Evolutionary conservation across 2,888 invertebrate species (phyloP).

Genomic region (Nemoura dubitans): DNA sequence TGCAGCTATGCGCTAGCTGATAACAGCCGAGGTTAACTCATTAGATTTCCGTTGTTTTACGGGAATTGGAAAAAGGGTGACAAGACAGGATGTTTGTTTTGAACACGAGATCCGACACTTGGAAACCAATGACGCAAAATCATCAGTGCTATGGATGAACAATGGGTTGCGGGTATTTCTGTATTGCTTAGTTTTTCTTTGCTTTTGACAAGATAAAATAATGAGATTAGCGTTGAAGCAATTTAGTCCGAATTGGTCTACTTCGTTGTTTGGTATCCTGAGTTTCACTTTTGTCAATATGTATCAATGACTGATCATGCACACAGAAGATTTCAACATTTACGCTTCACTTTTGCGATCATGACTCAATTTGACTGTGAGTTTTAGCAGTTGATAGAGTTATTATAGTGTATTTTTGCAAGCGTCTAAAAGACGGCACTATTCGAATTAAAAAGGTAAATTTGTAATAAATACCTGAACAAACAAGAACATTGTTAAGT

Average conservation of each 20-base stretch:
- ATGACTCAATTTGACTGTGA: neutral
- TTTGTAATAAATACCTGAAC: too few relatives aligned
- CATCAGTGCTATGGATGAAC: neutral
- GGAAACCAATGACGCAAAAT: neutral
- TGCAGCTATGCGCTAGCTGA: neutral
- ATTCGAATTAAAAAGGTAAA: too few relatives aligned
- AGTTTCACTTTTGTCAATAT: neutral
- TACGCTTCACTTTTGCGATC: too few relatives aligned
- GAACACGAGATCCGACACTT: neutral
- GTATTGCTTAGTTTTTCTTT: neutral
- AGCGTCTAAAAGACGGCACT: neutral
- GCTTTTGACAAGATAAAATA: neutral
- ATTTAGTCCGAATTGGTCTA: neutral
- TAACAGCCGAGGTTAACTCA: neutral
- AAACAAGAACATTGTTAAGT: neutral
- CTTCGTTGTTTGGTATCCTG: neutral
- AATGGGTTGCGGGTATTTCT: neutral
- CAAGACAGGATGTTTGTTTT: neutral
- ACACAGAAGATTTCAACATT: neutral
- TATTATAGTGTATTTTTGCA: neutral
- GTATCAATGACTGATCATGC: neutral
- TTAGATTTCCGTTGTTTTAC: constrained; percentile 27
- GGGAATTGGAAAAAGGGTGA: constrained; percentile 22
- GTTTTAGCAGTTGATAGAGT: neutral
- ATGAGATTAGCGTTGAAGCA: neutral